Base-by-base conservation (phyloP, 2,888 invertebrate genomes). In the Rotaria magnacalcarata region DNA sequence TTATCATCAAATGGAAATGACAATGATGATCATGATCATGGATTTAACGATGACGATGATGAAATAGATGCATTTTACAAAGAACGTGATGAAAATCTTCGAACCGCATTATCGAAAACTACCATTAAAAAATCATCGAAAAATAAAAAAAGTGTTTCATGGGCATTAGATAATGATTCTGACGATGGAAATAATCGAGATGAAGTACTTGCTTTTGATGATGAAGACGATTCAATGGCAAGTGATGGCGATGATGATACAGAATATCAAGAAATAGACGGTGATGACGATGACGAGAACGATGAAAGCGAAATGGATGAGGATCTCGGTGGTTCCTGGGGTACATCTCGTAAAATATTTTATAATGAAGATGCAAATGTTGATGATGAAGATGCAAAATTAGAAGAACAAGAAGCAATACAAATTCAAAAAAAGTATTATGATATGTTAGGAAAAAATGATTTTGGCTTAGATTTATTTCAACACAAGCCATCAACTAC, bases 361-460 rank as follows among this genome's bases (percentile, higher is more conserved):
- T 86, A 86, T 60, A 84, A 75, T n/a, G 86, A 84, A 27, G 84
- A 86, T 50, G 60, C 11, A 47, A 84, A 84, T 34, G 80, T 50
- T 52, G 54, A 74, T 43, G 86, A 74, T 34, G 89, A 89, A 7
- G 89, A 88, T n/a, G 90, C 90, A n/a, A 88, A 88, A 27, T 87
- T 91, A 86, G 91, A 91, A 87, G 91, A 91, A 87, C 88, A 89
- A 86, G 91, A 91, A 88, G 91, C 91, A 10, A 87, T 89, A 16
- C 88, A 88, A n/a, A 87, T 91, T 84, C 91, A 91, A 88, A 89
- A 89, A 87, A 88, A 89, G 85, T 88, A 90, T 88, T 89, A 89
- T 21, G 89, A 89, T 74, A 89, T 90, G 86, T 87, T 91, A 54
- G 89, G 90, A 85, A 90, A 90, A 41, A 89, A 89, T 52, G 91